Evolutionary conservation across 2,888 invertebrate species (phyloP), one percentile per base, ranked within the genome.

Genomic region (Chrysodeixis includens): DNA sequence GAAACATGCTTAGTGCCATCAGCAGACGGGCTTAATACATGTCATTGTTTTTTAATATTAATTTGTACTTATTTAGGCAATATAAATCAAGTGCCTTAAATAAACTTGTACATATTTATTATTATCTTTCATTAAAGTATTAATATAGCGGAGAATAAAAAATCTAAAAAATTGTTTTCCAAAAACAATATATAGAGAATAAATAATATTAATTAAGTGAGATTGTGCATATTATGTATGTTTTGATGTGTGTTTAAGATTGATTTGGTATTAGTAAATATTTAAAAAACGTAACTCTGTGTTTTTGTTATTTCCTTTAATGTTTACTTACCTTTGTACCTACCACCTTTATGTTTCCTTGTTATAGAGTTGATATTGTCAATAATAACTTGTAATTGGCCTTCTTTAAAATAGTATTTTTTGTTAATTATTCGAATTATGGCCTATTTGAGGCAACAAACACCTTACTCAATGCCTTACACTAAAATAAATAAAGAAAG

Each of bases 161-260:
- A 91, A 88, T 92, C 89, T 89, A 90, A 82, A n/a, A n/a, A 90
- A 90, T 92, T 92, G 91, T 94, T 94, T 94, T 93, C 88, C 91
- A 92, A 94, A 94, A 94, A 92, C 92, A 93, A 91, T 83, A 77
- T 78, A 89, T 89, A 90, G 87, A 89, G 83, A 88, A 88, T 91
- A 89, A 89, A 88, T 88, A 84, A 84, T 81, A 82, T 87, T 93
- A 92, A 90, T 89, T 94, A 94, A 90, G 94, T 87, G 93, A 94
- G 94, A 95, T 94, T 93, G 94, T 94, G 94, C 93, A 94, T 94
- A 94, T 92, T 93, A 92, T 93, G 94, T 94, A 93, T 93, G 94
- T 94, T 94, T 94, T 94, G 93, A 93, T 92, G 94, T 94, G 94
- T 94, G 94, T 93, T 89, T 93, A 92, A 91, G 93, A 94, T 93